These are phyloP conservation scores for Tylochromis polylepis DNA, from an alignment of 2,113 vertebrate species.

Conservation along the genomic window DNA sequence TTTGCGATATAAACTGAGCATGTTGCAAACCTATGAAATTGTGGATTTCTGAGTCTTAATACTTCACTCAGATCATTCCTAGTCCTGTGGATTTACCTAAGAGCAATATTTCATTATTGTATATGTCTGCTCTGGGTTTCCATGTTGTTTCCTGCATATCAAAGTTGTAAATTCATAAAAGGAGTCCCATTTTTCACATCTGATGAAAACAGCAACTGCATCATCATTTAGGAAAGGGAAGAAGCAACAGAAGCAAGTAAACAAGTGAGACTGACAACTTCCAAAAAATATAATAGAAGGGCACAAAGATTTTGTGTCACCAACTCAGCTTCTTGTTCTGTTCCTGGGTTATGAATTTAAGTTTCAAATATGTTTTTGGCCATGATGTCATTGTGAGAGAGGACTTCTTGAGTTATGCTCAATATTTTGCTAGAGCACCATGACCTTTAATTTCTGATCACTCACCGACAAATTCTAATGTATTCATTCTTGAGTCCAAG, in stretches of 20 bases:
- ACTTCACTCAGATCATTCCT: not conserved
- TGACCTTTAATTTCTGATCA: not conserved
- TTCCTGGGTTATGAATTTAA: not conserved
- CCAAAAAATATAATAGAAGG: not conserved
- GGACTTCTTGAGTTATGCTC: not conserved
- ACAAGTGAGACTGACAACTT: not conserved
- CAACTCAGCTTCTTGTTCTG: not conserved
- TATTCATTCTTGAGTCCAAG: not conserved
- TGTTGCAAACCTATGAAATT: not conserved
- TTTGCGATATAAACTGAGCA: not conserved
- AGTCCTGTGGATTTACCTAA: not conserved
- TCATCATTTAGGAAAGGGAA: not conserved
- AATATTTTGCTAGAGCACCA: not conserved
- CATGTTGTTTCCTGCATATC: not conserved
- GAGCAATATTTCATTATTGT: not conserved
- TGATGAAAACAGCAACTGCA: not conserved
- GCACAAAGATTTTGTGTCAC: not conserved
- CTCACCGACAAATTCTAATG: not conserved
- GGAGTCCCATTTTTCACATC: not conserved
- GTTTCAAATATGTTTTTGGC: not conserved
- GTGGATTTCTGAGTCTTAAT: not conserved
- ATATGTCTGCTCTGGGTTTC: not conserved
- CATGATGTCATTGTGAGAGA: not conserved
- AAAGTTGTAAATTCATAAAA: not conserved
- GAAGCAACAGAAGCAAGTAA: not conserved